These are phyloP conservation scores for Chlorospingus flavigularis DNA, from an alignment of 2,797 vertebrate genomes.

Conservation along the genomic window DNA sequence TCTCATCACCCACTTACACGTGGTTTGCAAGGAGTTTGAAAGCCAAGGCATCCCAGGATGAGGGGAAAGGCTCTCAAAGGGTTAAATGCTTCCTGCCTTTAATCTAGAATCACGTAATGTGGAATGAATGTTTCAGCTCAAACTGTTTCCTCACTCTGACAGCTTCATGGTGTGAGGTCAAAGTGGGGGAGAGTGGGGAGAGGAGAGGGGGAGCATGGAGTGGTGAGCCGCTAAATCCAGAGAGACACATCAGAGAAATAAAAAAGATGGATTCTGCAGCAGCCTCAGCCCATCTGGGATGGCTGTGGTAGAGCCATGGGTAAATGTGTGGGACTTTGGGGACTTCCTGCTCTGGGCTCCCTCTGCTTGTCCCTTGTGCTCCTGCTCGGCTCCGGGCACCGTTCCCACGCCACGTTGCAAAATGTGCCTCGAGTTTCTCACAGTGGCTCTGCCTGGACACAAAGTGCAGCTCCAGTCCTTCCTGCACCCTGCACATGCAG, in stretches of 20 bases:
- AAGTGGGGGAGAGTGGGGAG: slow-evolving; percentile 3
- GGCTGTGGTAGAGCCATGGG: not conserved
- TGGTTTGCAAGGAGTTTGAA: not conserved
- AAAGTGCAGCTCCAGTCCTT: not conserved
- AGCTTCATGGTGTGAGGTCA: slow-evolving; percentile 45
- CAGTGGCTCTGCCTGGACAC: not conserved
- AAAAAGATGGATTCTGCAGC: not conserved
- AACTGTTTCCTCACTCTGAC: slow-evolving; percentile 31
- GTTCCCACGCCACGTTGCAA: slow-evolving; percentile 51
- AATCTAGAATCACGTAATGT: slow-evolving; percentile 45
- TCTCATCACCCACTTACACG: not conserved
- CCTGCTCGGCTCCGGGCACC: not conserved
- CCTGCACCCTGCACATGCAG: not conserved
- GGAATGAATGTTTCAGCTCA: slow-evolving; percentile 60
- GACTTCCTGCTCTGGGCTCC: not conserved
- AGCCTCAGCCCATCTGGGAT: not conserved
- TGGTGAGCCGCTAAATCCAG: not conserved
- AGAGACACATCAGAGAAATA: not conserved
- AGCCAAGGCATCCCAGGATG: not conserved
- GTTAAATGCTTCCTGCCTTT: slow-evolving; percentile 56
- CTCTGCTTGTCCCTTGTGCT: not conserved
- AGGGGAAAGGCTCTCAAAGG: not conserved
- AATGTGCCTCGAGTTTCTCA: not conserved
- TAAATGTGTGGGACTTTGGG: not conserved
- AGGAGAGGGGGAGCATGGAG: not conserved